phyloP scores from a whole-genome alignment of 2,888 invertebrate genomes.

The Cephus spinipes region DNA sequence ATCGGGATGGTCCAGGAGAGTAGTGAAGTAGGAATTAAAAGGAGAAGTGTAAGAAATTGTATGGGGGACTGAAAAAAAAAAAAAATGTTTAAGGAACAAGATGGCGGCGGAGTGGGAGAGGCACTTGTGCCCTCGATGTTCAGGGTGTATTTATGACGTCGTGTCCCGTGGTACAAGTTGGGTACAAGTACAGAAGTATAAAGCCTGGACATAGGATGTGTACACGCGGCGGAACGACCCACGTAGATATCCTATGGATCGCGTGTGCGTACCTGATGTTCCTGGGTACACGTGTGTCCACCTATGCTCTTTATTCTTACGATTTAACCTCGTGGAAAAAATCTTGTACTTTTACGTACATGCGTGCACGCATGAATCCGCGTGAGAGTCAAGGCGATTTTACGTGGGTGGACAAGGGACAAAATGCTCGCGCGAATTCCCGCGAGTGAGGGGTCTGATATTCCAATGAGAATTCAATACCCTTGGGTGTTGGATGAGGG shows the following conservation, averaged over 20 bases:
- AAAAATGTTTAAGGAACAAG: constrained; percentile 5
- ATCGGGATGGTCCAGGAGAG: constrained; percentile 10
- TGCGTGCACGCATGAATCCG: constrained; percentile 32
- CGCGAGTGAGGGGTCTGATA: constrained; percentile 26
- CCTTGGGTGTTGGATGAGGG: constrained; percentile 24
- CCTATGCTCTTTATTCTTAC: neutral
- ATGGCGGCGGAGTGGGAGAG: neutral
- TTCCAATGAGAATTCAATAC: constrained; percentile 41
- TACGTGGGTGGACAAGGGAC: constrained; percentile 46
- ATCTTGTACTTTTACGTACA: constrained; percentile 5
- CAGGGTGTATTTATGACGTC: constrained; percentile 42
- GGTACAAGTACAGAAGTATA: constrained; percentile 29
- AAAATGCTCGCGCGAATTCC: constrained; percentile 30
- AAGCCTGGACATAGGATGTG: constrained; percentile 12
- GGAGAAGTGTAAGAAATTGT: constrained; percentile 12
- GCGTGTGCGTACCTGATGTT: constrained; percentile 6
- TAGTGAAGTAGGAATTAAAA: constrained; percentile 17
- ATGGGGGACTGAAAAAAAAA: constrained; percentile 8
- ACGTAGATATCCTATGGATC: constrained; percentile 9
- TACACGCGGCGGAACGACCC: constrained; percentile 15
- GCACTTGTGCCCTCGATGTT: constrained; percentile 34
- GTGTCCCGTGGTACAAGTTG: constrained; percentile 32
- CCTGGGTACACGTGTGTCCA: neutral
- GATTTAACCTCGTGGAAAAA: neutral
- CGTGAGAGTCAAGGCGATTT: constrained; percentile 8